Evolutionary conservation across 2,113 vertebrate species (phyloP).

Genomic region (Labeo catla): DNA sequence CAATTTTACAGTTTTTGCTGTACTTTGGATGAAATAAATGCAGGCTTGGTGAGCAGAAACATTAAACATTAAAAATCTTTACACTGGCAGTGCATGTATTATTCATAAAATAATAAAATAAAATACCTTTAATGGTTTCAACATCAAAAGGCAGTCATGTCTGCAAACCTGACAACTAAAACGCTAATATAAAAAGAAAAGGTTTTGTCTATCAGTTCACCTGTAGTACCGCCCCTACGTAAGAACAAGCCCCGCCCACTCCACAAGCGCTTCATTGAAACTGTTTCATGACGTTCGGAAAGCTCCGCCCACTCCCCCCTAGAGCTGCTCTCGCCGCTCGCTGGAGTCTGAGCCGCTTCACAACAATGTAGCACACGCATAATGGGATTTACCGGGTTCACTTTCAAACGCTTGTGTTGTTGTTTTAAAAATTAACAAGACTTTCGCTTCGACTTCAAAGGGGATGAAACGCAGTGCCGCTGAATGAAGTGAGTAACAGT

Average conservation of each 20-base stretch:
- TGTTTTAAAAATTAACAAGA: conserved; percentile 12
- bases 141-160: not conserved
- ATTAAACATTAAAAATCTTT: no score
- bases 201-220: conserved; percentile 2
- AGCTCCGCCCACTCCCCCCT: conserved; percentile 51
- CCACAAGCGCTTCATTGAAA: conserved; percentile 27
- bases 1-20: no score
- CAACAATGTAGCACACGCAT: conserved; percentile 58
- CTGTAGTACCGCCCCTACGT: conserved; percentile 7
- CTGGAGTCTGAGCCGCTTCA: conserved; percentile 50
- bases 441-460: not conserved
- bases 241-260: not conserved
- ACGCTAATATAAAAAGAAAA: not conserved
- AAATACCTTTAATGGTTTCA: not conserved
- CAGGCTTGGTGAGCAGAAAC: no score
- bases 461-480: conserved; percentile 51
- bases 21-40: no score
- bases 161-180: not conserved
- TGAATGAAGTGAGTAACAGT: conserved; percentile 59
- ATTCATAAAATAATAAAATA: not conserved
- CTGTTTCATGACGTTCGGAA: conserved; percentile 24
- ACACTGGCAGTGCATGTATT: not conserved
- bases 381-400: conserved; percentile 56
- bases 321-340: conserved; percentile 30
- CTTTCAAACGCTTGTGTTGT: conserved; percentile 42